These are phyloP conservation scores for Meriones psammophilus DNA, from an alignment of 2,797 vertebrate genomes.

Conservation along the genomic window DNA sequence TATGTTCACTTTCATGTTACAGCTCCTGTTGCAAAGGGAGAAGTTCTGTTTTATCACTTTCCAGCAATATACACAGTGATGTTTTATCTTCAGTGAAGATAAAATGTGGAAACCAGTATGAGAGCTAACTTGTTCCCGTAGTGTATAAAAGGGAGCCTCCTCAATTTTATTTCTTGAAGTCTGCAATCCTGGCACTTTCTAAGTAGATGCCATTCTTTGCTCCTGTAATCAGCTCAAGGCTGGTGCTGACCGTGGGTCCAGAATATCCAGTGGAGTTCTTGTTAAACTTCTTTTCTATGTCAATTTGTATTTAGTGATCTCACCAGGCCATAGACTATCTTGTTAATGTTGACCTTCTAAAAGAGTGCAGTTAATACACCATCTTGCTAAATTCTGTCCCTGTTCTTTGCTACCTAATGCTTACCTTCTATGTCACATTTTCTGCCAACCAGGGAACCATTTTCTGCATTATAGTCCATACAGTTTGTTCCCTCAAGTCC, in stretches of 20 bases:
- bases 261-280: slow-evolving; percentile 99
- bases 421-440: background rate
- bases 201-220: slow-evolving; percentile 99
- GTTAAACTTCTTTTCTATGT: slow-evolving; percentile 99
- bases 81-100: slow-evolving; percentile 86
- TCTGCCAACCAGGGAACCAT: too few relatives aligned
- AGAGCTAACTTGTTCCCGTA: slow-evolving; percentile 89
- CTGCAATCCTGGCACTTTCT: slow-evolving; percentile 98
- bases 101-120: slow-evolving; percentile 90
- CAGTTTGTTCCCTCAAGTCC: background rate
- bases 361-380: background rate
- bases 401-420: background rate
- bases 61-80: slow-evolving; percentile 89
- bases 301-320: slow-evolving; percentile 99
- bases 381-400: background rate
- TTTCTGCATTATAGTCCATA: background rate
- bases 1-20: slow-evolving; percentile 91
- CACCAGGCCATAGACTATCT: slow-evolving; percentile 99
- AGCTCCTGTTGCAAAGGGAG: slow-evolving; percentile 94
- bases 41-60: slow-evolving; percentile 92
- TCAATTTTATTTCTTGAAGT: slow-evolving; percentile 90
- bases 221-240: slow-evolving; percentile 98
- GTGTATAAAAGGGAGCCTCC: slow-evolving; percentile 90
- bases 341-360: background rate
- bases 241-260: slow-evolving; percentile 93